These are phyloP conservation scores for Atrichornis clamosus DNA, from an alignment of 2,113 vertebrate genomes.

Conservation along the genomic window DNA sequence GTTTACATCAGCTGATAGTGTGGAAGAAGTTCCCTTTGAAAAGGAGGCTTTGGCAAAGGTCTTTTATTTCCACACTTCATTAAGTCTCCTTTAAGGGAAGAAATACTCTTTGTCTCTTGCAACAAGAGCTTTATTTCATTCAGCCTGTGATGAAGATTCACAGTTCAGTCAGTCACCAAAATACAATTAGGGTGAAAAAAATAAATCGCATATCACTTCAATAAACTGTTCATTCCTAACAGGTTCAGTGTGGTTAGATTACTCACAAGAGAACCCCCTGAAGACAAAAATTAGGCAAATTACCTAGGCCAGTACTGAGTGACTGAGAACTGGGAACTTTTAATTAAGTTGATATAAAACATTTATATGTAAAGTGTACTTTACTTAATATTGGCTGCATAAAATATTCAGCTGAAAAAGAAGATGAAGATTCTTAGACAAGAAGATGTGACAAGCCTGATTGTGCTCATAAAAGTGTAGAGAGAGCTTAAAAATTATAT, in stretches of 20 bases:
- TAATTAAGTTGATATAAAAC: conserved; percentile 18
- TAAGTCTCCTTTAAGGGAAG: neutral
- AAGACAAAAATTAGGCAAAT: neutral
- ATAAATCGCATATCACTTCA: neutral
- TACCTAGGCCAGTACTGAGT: neutral
- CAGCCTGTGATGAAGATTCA: neutral
- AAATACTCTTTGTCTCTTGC: neutral
- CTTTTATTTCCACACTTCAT: neutral
- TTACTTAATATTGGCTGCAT: conserved; percentile 24
- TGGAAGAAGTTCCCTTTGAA: neutral
- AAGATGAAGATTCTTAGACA: neutral
- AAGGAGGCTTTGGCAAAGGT: neutral
- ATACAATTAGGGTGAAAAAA: neutral
- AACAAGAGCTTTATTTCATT: neutral
- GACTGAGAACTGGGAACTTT: neutral
- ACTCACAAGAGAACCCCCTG: neutral
- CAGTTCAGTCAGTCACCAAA: neutral
- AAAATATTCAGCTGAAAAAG: conserved; percentile 13
- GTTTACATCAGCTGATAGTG: neutral
- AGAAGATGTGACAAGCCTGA: neutral
- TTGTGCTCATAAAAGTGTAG: neutral
- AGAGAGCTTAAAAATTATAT: neutral
- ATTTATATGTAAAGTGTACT: neutral
- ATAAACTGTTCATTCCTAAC: neutral
- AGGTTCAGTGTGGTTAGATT: neutral